Evolutionary conservation across 2,888 invertebrate species (phyloP), one percentile per base, ranked within the genome.

Genomic region (Nomada ruficornis): DNA sequence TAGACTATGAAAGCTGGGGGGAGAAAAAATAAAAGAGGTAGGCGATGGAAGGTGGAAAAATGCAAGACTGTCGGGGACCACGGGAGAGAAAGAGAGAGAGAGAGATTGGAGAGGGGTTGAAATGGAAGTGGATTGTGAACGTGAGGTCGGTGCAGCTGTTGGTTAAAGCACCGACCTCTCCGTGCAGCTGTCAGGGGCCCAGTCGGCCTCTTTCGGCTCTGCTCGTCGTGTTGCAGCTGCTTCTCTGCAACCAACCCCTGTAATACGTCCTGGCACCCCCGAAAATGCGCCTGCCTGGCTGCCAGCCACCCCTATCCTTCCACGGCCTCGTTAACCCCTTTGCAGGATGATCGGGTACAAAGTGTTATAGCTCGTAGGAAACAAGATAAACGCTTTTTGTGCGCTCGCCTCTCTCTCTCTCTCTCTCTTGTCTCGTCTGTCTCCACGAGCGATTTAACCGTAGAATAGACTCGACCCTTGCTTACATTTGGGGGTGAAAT

Each of bases 121-220:
- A 76, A 82, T 82, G 88, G 83, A 85, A 83, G 84, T 80, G 88
- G 77, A 85, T 80, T 81, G 85, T 69, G 83, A 83, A 81, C 82
- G 77, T 70, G 84, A 86, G 89, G 86, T 84, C 83, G 82, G 87
- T 83, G 93, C 93, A 93, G 93, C 93, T 93, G 93, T 93, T 92
- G 90, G 92, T 92, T 93, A 93, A 93, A 93, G 93, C 92, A 90
- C 93, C 92, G 57, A 89, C 89, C 87, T 83, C 79, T 77, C 47
- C 50, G 77, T 80, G 92, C 92, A 92, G 92, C 93, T 92, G 93
- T 91, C 91, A 86, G 86, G 67, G 88, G 88, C 78, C 82, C 80
- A 87, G 84, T 88, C 83, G 84, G 86, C 83, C 86, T 84, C 86
- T 83, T 83, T 82, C 84, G 85, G 71, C 72, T 63, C 29, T 62